Evolutionary conservation across 1,140 invertebrate species (phyloP), one percentile per base, ranked within the genome.

Genomic region (Penaeus japonicus): DNA sequence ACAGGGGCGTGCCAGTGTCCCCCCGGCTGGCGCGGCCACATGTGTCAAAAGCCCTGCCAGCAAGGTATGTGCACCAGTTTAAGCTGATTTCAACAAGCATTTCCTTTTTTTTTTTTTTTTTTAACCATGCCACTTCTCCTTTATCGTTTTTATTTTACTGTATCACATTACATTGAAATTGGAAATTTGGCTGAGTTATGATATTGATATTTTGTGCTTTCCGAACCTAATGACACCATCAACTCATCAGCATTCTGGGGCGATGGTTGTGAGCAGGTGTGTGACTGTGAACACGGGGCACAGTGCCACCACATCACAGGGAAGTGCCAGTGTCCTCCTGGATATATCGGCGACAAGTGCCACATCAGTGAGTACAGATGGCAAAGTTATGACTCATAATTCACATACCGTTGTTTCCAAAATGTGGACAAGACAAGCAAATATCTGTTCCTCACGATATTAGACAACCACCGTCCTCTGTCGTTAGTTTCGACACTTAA

Each of bases 331-430:
- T 99, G 97, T 92, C 92, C 95, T 87, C 96, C 96, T 35, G 98
- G 97, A 10, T 97, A 96, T 96, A 95, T 94, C 15, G 97, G 97
- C 0, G 92, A 94, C 32, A 94, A 94, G 75, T 99, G 98, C 92
- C 92, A 93, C 82, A 91, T 93, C 90, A 93, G 93, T 89, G 55
- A 62, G 87, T 81, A 7, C 53, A 15, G 20, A 2, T 2, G 20
- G 27, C 39, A 57, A 5, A 10, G 32, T 35, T 84, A 84, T 22
- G n/a, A 27, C 22, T 54, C 18, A 55, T n/a, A n/a, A 4, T 35
- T 18, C n/a, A 39, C 24, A 4, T 27, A n/a, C 30, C 24, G 20
- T 20, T 18, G 47, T 24, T 3, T 84, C 57, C 35, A 57, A 32
- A n/a, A 27, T 62, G 20, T 12, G 20, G 27, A 18, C 4, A 39